Base-by-base conservation (phyloP, 2,113 vertebrate genomes). In the Pycnonotus jocosus region DNA sequence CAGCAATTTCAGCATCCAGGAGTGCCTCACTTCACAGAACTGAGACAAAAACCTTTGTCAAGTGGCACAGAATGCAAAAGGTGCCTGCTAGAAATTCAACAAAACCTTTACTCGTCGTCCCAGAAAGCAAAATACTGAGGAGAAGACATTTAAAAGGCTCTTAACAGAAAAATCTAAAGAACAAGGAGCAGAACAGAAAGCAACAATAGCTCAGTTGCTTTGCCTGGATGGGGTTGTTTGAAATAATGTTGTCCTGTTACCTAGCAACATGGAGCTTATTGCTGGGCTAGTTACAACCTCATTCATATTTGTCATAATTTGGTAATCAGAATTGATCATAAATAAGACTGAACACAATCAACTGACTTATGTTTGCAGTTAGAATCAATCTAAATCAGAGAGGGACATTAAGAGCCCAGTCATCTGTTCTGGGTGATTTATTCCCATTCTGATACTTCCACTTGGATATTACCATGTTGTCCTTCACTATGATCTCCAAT, bases 261-360 rank as follows among this genome's bases (percentile, higher is more conserved):
- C 97, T 98, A 98, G 98, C 98, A 98, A 98, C 98, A 92, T 58
- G 92, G 93, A 96, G 77, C 94, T 97, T 91, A 98, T 97, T 96
- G 96, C 95, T 94, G 88, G 94, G 93, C 94, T 96, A 85, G 90
- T 98, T 98, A 97, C 93, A 97, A 91, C 76, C 95, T 93, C 93
- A 97, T 97, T 96, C 96, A 95, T 97, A 97, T 98, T 98, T 98
- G 97, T 98, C 97, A 98, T 97, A 97, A 98, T 98, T 98, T 98
- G 97, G 96, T 97, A 98, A 98, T 98, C 97, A 98, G 95, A 97
- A 94, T 65, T 95, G 95, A 98, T 98, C 95, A 97, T 97, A 98
- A 98, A 98, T 98, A 98, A 97, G 96, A 95, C 95, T 93, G 88
- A 95, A 97, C 95, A 97, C 96, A 97, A 97, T 97, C 94, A 96